Base-by-base conservation (phyloP, 2,888 invertebrate genomes). In the Crepidodera aurea region DNA sequence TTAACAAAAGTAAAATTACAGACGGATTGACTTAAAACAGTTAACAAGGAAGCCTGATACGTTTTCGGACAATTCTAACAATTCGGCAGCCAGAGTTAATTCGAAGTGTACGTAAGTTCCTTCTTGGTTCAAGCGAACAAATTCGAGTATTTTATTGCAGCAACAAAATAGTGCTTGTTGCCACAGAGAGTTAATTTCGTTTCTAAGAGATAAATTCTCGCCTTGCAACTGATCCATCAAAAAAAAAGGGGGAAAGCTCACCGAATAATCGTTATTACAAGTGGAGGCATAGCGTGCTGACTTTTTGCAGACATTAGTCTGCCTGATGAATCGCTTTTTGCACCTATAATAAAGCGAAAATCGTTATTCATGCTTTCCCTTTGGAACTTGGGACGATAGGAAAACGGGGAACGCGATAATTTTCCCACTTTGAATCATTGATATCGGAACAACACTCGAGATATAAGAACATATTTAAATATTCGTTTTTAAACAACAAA, bases 291-390 rank as follows among this genome's bases (percentile, higher is more conserved):
- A 57, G 62, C 54, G 61, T 59, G n/a, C n/a, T n/a, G 63, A 54
- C 63, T 69, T 68, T 69, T 67, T 66, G 64, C 65, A 46, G 54
- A 59, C 64, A 69, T 69, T 69, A 69, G 67, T 64, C 67, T 64
- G 62, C 66, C 67, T 69, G 68, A 71, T 67, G 64, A 64, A 59
- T 60, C 22, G 60, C 60, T 71, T 69, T 70, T 66, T 65, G 67
- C 67, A 60, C 63, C 62, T 65, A 66, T 65, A 68, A 71, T 70
- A 66, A 70, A 71, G 67, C 69, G 69, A 71, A 69, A 67, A 68
- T 70, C 71, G 70, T 71, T 71, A 71, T 70, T 71, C 69, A 71
- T 68, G 66, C 66, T 66, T 66, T 12, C 63, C 61, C 53, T 55
- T 44, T 19, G 8, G 25, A 27, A 12, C n/a, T 18, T 53, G 54